Conservation (phyloP, 2,797 vertebrate species). For the Helostoma temminkii region DNA sequence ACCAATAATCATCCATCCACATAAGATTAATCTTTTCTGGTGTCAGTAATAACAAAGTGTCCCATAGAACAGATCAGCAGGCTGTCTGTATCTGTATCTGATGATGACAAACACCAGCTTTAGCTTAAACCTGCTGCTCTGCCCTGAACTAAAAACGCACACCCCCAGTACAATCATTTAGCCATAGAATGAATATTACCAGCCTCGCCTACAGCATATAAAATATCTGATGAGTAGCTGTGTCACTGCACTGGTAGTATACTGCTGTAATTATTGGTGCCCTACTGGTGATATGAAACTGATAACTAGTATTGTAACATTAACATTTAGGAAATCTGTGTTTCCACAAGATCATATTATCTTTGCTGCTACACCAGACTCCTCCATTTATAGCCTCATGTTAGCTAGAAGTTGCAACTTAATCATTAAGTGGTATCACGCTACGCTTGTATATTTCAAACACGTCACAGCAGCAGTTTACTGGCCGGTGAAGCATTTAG, state of each 20-base stretch:
- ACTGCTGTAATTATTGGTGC: constrained; percentile 14
- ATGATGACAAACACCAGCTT: constrained; percentile 40
- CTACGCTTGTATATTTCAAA: constrained; percentile 32
- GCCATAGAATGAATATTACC: constrained; percentile 18
- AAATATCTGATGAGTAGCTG: constrained; percentile 18
- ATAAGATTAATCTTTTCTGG: constrained; percentile 34
- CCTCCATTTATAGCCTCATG: constrained; percentile 14
- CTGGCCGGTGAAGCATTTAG: constrained; percentile 24
- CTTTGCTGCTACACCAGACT: constrained; percentile 25
- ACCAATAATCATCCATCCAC: constrained; percentile 9
- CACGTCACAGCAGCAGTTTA: constrained; percentile 16
- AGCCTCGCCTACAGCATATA: constrained; percentile 5
- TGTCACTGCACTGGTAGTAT: constrained; percentile 18
- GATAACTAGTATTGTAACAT: constrained; percentile 15
- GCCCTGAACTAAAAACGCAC: constrained; percentile 10
- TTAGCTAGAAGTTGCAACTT: constrained; percentile 19
- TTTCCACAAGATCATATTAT: constrained; percentile 11
- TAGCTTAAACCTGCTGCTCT: constrained; percentile 48
- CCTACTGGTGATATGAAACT: constrained; percentile 2
- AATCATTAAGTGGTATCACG: constrained; percentile 24
- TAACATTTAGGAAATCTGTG: constrained; percentile 19
- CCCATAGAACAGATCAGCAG: constrained; percentile 24
- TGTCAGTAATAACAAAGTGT: constrained; percentile 46
- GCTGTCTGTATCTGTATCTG: constrained; percentile 41
- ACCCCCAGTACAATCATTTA: constrained; percentile 24